Evolutionary conservation across 2,888 invertebrate species (phyloP).

Genomic region (Deroplatys truncata): DNA sequence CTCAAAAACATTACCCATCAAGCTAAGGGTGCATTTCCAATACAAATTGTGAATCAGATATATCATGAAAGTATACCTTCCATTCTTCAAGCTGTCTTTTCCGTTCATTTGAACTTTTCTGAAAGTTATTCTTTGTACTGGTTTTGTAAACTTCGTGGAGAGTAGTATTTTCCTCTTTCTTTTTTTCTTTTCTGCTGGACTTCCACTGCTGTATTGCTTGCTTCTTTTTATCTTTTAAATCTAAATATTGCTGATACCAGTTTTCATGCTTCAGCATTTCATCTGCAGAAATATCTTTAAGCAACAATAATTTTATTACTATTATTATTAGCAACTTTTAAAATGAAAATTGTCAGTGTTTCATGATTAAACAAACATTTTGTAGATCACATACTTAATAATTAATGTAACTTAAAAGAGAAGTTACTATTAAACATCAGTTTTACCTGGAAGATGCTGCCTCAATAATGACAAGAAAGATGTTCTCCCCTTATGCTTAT

Average conservation of each 20-base stretch:
- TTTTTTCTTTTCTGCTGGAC: neutral
- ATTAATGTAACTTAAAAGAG: too few relatives aligned
- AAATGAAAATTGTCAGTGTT: too few relatives aligned
- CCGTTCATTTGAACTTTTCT: neutral
- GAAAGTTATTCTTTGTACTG: neutral
- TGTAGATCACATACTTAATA: too few relatives aligned
- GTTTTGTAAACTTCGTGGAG: neutral
- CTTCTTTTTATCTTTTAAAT: constrained; percentile 45
- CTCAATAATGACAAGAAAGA: constrained; percentile 10
- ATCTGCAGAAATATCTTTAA: constrained; percentile 41
- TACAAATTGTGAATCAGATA: neutral
- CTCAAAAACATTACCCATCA: too few relatives aligned
- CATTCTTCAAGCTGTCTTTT: constrained; percentile 26
- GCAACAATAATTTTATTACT: constrained; percentile 4
- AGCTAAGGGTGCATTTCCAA: too few relatives aligned
- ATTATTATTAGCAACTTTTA: too few relatives aligned
- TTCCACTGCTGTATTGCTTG: constrained; percentile 38
- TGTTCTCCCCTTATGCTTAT: constrained; percentile 18
- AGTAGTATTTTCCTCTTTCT: neutral
- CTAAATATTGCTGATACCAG: constrained; percentile 49
- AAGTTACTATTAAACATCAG: too few relatives aligned
- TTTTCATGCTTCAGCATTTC: constrained; percentile 47
- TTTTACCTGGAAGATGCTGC: constrained; percentile 1
- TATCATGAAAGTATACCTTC: constrained; percentile 22
- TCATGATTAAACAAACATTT: too few relatives aligned